phyloP scores from a whole-genome alignment of 2,888 invertebrate species.

The Caenorhabditis uteleia region DNA sequence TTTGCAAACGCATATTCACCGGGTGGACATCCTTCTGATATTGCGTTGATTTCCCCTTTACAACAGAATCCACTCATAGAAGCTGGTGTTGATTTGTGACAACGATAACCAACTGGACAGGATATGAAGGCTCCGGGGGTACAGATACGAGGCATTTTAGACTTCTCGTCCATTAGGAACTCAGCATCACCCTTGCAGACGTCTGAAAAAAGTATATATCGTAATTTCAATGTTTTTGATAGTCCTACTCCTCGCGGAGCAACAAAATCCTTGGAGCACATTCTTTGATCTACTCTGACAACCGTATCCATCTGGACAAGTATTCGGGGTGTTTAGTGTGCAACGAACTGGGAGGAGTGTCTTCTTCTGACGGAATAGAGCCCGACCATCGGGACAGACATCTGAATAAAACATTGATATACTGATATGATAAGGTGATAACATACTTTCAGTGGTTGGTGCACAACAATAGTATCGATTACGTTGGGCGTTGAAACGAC shows the following conservation, averaged over 20 bases:
- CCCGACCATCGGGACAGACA: slow-evolving; percentile 63
- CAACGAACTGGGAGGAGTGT: slow-evolving; percentile 59
- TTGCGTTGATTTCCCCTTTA: slow-evolving; percentile 59
- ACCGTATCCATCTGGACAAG: slow-evolving; percentile 59
- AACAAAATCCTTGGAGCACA: slow-evolving; percentile 64
- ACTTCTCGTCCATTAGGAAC: slow-evolving; percentile 61
- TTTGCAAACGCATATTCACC: slow-evolving; percentile 60
- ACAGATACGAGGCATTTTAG: slow-evolving; percentile 63
- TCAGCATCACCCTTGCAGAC: slow-evolving; percentile 60
- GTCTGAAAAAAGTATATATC: slow-evolving; percentile 41
- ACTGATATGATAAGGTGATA: neutral
- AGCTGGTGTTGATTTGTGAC: slow-evolving; percentile 44
- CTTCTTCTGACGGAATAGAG: slow-evolving; percentile 55
- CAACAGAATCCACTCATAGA: slow-evolving; percentile 61
- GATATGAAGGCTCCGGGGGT: slow-evolving; percentile 62
- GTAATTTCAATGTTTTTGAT: too few relatives aligned
- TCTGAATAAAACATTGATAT: slow-evolving; percentile 14
- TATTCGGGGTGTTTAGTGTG: slow-evolving; percentile 54
- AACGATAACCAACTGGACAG: slow-evolving; percentile 61
- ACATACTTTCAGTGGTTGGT: slow-evolving; percentile 58
- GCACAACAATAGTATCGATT: slow-evolving; percentile 67
- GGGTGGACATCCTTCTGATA: slow-evolving; percentile 65
- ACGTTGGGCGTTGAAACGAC: slow-evolving; percentile 57
- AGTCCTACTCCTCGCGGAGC: slow-evolving; percentile 54
- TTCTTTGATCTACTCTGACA: slow-evolving; percentile 58